Conservation (phyloP, 2,797 vertebrate genomes). For the Schizothorax lantsangensis region DNA sequence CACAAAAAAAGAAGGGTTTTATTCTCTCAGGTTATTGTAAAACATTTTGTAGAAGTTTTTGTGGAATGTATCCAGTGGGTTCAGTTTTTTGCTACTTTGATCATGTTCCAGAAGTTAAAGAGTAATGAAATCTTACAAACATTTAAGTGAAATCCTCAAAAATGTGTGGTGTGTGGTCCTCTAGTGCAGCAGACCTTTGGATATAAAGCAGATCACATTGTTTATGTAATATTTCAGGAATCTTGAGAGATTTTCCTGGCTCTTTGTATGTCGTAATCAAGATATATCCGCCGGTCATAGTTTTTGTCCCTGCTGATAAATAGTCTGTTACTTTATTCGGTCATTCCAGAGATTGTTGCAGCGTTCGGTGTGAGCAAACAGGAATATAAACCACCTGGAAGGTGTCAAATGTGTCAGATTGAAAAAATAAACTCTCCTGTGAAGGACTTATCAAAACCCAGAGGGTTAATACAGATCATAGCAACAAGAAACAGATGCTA, state of each 20-base stretch:
- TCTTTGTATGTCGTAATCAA: constrained; percentile 6
- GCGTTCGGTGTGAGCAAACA: constrained; percentile 37
- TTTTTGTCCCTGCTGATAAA: constrained; percentile 48
- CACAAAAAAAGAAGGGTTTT: neutral
- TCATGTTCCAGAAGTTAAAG: constrained; percentile 2
- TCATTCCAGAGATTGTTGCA: constrained; percentile 48
- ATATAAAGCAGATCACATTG: constrained; percentile 44
- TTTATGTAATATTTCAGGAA: constrained; percentile 54
- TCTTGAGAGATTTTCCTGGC: constrained; percentile 33
- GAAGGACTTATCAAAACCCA: constrained; percentile 40
- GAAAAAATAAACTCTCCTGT: neutral
- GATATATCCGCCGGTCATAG: constrained; percentile 28
- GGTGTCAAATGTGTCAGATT: constrained; percentile 34
- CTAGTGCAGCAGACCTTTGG: neutral
- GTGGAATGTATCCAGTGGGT: neutral
- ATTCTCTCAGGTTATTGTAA: neutral
- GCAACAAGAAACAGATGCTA: constrained; percentile 47
- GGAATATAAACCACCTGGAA: constrained; percentile 36
- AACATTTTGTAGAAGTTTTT: neutral
- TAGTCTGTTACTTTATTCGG: constrained; percentile 34
- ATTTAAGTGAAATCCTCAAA: neutral
- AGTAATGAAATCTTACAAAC: neutral
- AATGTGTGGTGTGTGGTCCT: constrained; percentile 29
- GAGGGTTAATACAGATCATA: constrained; percentile 21
- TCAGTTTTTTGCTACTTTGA: neutral